Conservation (phyloP, 2,113 vertebrate genomes). For the Burhinus oedicnemus region DNA sequence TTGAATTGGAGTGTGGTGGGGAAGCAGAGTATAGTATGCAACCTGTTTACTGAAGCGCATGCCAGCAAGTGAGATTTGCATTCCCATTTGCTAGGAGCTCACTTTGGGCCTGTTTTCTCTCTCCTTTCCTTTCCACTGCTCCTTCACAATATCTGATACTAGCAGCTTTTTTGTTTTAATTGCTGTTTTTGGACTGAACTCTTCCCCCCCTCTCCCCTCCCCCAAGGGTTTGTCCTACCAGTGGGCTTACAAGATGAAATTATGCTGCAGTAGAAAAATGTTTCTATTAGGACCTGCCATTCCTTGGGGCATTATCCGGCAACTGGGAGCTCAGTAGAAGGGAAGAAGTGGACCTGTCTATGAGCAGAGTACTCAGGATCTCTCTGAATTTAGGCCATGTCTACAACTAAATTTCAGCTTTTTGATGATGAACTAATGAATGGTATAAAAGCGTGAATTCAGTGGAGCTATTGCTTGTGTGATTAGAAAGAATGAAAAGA, state of each 20-base stretch:
- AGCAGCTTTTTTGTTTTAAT: neutral
- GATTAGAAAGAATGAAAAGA: no score
- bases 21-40: constrained; percentile 53
- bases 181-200: neutral
- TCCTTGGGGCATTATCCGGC: neutral
- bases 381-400: neutral
- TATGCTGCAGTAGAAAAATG: neutral
- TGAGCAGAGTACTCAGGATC: neutral
- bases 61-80: constrained; percentile 54
- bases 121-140: neutral
- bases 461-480: no score
- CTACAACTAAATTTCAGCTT: neutral
- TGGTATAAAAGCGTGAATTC: neutral
- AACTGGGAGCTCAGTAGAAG: neutral
- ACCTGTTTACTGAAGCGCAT: constrained; percentile 60
- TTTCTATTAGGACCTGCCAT: neutral
- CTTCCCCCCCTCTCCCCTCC: no score
- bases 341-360: neutral
- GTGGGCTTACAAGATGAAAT: neutral
- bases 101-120: neutral
- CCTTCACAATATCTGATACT: neutral
- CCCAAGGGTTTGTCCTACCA: neutral
- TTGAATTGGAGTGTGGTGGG: constrained; percentile 59
- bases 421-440: neutral
- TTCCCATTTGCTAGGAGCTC: neutral